Conservation (phyloP, 23 tunicate species). For the Pegea sp. region DNA sequence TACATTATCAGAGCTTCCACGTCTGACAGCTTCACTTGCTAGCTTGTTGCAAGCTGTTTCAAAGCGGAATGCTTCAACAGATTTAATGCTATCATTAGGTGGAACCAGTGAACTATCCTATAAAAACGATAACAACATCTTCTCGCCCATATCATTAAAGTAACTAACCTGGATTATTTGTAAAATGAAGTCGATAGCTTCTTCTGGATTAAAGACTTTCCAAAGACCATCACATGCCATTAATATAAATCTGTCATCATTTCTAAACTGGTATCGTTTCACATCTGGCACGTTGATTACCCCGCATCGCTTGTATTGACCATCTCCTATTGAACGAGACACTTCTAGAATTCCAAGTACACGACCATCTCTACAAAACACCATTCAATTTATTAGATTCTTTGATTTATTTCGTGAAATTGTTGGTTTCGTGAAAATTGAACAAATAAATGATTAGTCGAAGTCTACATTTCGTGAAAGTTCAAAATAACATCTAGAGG, state of each 20-base stretch:
- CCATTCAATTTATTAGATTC: too few species aligned
- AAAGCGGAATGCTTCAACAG: constrained; percentile 35
- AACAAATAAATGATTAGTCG: too few species aligned
- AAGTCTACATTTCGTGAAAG: too few species aligned
- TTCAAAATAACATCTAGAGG: too few species aligned
- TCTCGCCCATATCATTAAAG: neutral
- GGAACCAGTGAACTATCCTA: constrained; percentile 42
- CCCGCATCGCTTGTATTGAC: constrained; percentile 82
- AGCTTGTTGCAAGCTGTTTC: constrained; percentile 66
- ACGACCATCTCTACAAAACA: constrained; percentile 65
- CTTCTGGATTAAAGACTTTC: constrained; percentile 69
- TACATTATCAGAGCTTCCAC: constrained; percentile 85
- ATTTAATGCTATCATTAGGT: constrained; percentile 39
- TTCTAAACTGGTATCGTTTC: constrained; percentile 44
- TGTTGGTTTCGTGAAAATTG: too few species aligned
- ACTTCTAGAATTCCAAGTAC: constrained; percentile 80
- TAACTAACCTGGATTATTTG: constrained; percentile 42
- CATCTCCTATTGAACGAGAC: constrained; percentile 79
- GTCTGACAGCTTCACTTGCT: constrained; percentile 86
- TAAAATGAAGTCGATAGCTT: constrained; percentile 69
- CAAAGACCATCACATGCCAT: constrained; percentile 88
- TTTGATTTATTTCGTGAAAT: too few species aligned
- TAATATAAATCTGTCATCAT: constrained; percentile 55
- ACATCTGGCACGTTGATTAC: constrained; percentile 83
- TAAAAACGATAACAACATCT: constrained; percentile 1